phyloP scores from a whole-genome alignment of 53 echinoderm and acorn worm genomes.

The Holothuria leucospilota region DNA sequence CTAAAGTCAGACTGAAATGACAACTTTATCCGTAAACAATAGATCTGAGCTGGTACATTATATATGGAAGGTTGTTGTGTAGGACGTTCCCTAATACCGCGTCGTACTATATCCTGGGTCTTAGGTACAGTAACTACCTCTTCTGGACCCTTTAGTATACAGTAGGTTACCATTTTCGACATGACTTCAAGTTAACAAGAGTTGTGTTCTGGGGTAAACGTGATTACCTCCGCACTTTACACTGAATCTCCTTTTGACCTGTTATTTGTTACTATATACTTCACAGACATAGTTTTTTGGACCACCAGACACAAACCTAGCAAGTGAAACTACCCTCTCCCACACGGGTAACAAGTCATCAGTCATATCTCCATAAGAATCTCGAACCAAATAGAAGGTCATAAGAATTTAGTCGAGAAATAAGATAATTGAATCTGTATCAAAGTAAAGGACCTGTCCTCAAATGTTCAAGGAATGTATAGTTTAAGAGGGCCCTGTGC shows the following conservation, averaged over 20 bases:
- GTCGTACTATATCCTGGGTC: not conserved
- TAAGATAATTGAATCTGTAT: constrained; percentile 60
- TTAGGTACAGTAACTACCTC: constrained; percentile 32
- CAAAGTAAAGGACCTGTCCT: constrained; percentile 57
- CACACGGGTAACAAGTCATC: constrained; percentile 61
- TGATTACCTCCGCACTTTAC: constrained; percentile 63
- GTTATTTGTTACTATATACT: constrained; percentile 38
- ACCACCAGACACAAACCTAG: constrained; percentile 68
- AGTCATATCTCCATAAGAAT: constrained; percentile 67
- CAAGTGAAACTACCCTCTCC: constrained; percentile 67
- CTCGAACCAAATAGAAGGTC: constrained; percentile 55
- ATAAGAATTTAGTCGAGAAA: constrained; percentile 41
- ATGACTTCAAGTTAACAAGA: constrained; percentile 44
- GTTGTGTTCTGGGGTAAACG: constrained; percentile 13
- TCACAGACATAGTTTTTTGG: constrained; percentile 74
- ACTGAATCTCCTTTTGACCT: not conserved
- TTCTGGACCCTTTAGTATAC: not conserved
- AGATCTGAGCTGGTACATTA: constrained; percentile 36
- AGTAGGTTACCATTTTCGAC: constrained; percentile 4
- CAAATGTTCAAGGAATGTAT: constrained; percentile 8
- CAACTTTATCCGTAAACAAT: constrained; percentile 57
- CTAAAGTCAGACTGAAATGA: not conserved
- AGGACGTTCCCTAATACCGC: not conserved
- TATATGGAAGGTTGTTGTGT: not conserved
- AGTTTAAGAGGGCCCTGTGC: constrained; percentile 11